Base-by-base conservation (phyloP, 2,797 vertebrate species). In the Rhabdomys pumilio region DNA sequence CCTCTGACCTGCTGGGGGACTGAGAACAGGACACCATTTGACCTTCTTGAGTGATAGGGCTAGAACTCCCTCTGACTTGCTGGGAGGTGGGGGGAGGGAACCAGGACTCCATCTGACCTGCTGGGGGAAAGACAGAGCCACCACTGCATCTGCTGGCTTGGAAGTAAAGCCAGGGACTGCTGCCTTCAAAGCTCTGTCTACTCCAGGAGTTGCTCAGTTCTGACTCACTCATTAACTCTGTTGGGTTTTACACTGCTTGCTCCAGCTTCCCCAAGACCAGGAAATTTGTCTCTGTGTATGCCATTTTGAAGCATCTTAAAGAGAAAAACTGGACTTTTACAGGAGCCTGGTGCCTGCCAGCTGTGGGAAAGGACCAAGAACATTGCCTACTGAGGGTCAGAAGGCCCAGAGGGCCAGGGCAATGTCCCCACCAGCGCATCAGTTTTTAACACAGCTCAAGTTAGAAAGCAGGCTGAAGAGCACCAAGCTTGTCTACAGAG, bases 221-320 rank as follows among this genome's bases (percentile, higher is more conserved):
- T 63, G 2, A 47, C 79, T 93, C 82, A 79, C 73, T 59, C 61
- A 85, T 86, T 24, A 92, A 96, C 89, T 81, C 75, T 47, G 80
- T 6, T 29, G 10, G 55, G 88, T 12, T 3, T 57, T 13, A 5
- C 91, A 90, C 47, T 81, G 92, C 76, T 38, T 81, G 92, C 73
- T 91, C 34, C 73, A 63, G 87, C 82, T 89, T 72, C 92, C 93
- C 89, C 61, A 50, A 94, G 0, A 3, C 61, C 29, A 7, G n/a
- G 94, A 76, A 94, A 81, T 94, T 95, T 57, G 34, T 82, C 55
- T 57, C 73, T 47, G 63, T 81, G 80, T 89, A 1, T 63, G 90
- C 96, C 91, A 90, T 92, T 77, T 53, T 57, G 72, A 80, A 90
- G 97, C 91, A 95, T 91, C 84, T 77, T 84, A 34, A 10, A 10